A percentile compares a stretch with the other conserved stretches of the same genome.
These are phyloP conservation scores for Sylvia atricapilla DNA, from an alignment of 2,113 vertebrate species.

Conservation along the genomic window DNA sequence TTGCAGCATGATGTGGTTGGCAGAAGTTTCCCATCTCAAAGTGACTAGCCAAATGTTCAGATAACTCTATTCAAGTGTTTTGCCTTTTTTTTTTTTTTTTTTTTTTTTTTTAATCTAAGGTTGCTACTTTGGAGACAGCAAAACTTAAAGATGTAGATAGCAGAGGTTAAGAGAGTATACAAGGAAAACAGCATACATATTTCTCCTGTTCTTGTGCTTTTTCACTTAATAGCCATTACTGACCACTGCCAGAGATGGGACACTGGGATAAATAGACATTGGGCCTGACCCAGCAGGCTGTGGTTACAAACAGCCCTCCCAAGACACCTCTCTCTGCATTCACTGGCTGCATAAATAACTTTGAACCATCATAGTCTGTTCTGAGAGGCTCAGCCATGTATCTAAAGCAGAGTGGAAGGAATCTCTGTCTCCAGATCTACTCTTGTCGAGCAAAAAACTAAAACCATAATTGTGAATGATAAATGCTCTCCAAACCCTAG, in stretches of 20 bases:
- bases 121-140: background rate
- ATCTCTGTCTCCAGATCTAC: background rate
- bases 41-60: background rate
- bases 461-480: background rate
- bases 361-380: background rate
- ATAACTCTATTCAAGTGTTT: background rate
- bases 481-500: background rate
- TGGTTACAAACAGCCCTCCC: background rate
- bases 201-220: background rate
- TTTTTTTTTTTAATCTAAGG: background rate
- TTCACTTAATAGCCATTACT: slow-evolving; percentile 22
- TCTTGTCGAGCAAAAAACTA: background rate
- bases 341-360: background rate
- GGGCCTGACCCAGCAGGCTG: background rate
- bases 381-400: background rate
- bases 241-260: background rate
- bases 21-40: background rate
- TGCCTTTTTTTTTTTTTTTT: background rate
- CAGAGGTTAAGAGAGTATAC: background rate
- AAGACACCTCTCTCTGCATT: background rate
- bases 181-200: background rate
- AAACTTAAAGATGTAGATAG: background rate
- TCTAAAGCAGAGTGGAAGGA: background rate
- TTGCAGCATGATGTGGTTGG: background rate
- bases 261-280: background rate